These are phyloP conservation scores for Neodiprion lecontei DNA, from an alignment of 1,140 invertebrate species.

Conservation along the genomic window DNA sequence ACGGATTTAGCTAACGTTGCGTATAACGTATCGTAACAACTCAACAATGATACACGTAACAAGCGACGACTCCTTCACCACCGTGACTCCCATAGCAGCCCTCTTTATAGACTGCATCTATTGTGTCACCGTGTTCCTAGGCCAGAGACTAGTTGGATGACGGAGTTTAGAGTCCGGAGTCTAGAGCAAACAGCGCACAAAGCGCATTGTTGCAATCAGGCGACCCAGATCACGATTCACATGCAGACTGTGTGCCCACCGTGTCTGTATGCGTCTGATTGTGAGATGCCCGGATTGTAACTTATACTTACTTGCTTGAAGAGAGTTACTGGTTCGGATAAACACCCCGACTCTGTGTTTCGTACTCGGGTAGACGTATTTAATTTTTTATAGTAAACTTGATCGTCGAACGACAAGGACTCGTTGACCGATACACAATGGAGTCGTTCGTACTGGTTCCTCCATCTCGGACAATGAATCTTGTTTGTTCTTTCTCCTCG, in stretches of 20 bases:
- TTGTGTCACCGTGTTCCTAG: conserved; percentile 35
- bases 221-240: conserved; percentile 35
- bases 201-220: conserved; percentile 42
- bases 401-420: too few relatives aligned
- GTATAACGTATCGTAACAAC: too few relatives aligned
- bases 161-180: not conserved
- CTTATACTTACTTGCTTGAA: not conserved
- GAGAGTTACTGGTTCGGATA: not conserved
- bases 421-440: too few relatives aligned
- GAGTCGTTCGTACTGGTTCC: too few relatives aligned
- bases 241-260: not conserved
- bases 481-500: not conserved
- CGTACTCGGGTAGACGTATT: too few relatives aligned
- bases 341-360: not conserved
- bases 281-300: not conserved
- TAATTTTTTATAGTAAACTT: too few relatives aligned
- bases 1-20: too few relatives aligned
- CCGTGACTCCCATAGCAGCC: not conserved
- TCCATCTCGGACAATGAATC: not conserved
- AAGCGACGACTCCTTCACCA: not conserved
- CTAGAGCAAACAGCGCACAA: conserved; percentile 29
- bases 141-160: not conserved
- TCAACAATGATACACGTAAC: not conserved
- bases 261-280: not conserved
- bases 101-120: not conserved